Evolutionary conservation across 2,888 invertebrate species (phyloP).

Genomic region (Pandemis corylana): DNA sequence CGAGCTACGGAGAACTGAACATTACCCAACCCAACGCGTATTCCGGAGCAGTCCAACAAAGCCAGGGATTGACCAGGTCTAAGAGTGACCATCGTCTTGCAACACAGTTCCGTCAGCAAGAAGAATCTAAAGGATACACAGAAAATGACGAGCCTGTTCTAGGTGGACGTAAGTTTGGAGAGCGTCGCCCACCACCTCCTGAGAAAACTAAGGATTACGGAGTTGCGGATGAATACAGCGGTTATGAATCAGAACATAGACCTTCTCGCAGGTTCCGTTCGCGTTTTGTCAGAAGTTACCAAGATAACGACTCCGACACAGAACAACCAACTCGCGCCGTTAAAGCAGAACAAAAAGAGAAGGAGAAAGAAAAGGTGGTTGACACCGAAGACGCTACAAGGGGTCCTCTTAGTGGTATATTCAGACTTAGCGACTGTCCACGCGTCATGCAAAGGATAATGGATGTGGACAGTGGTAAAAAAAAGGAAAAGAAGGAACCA

Average conservation of each 20-base stretch:
- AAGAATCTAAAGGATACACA: constrained; percentile 87
- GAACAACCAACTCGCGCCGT: constrained; percentile 87
- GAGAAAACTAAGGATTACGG: constrained; percentile 85
- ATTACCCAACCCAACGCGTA: constrained; percentile 88
- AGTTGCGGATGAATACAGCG: constrained; percentile 87
- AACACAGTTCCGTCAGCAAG: constrained; percentile 94
- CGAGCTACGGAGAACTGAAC: constrained; percentile 95
- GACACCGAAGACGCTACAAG: constrained; percentile 96
- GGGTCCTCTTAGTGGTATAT: constrained; percentile 95
- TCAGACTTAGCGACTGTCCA: constrained; percentile 93
- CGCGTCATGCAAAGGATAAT: constrained; percentile 95
- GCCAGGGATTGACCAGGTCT: constrained; percentile 94
- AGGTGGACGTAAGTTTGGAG: constrained; percentile 92
- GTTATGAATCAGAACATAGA: constrained; percentile 87
- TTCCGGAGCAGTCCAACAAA: constrained; percentile 85
- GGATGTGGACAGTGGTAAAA: constrained; percentile 90
- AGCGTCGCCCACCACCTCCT: constrained; percentile 85
- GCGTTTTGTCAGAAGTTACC: constrained; percentile 87
- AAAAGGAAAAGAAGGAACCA: constrained; percentile 91
- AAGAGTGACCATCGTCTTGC: constrained; percentile 97
- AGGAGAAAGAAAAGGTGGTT: constrained; percentile 89
- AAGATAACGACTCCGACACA: constrained; percentile 91
- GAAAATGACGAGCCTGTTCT: constrained; percentile 89
- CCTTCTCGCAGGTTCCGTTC: constrained; percentile 89
- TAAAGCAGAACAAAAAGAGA: constrained; percentile 87